These are phyloP conservation scores for rat (Rattus norvegicus) DNA, from an alignment of 2,113 vertebrate genomes.

Conservation along the genomic window GRCr8 NC_086023.1:164233001-164233500, in stretches of 20 bases:
- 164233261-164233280: constrained; percentile 58
- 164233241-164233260: constrained; percentile 79
- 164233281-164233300: constrained; percentile 57
- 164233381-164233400: neutral
- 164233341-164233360: neutral
- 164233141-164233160: constrained; percentile 74
- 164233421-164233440: neutral
- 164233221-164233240: constrained; percentile 63
- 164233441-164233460: neutral
- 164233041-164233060: neutral
- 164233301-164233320: constrained; percentile 35
- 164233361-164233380: neutral
- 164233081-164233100: constrained; percentile 49
- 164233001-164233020: neutral
- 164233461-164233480: neutral
- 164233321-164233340: neutral
- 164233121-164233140: constrained; percentile 22
- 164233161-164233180: constrained; percentile 68
- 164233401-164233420: neutral
- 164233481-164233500: neutral
- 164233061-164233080: constrained; percentile 44
- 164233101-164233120: constrained; percentile 71
- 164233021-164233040: neutral
- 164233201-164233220: constrained; percentile 54
- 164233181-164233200: constrained; percentile 52